Evolutionary conservation across 92 coral and sea anemone genomes (phyloP).

Genomic region (Actinostola sp.): DNA sequence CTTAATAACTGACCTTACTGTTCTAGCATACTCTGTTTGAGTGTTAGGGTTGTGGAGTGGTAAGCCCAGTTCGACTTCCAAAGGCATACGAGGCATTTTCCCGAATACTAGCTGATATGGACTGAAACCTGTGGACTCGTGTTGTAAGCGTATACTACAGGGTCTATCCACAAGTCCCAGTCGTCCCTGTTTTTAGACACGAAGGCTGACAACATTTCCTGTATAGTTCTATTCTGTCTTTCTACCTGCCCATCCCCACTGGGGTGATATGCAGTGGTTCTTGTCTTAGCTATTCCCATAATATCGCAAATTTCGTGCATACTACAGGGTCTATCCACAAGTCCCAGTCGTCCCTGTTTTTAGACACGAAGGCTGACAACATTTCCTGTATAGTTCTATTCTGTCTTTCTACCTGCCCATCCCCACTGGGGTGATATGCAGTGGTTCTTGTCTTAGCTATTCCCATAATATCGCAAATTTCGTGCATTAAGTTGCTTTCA

Average conservation of each 20-base stretch:
- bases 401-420: constrained; percentile 57
- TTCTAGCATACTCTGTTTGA: constrained; percentile 15
- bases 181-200: constrained; percentile 36
- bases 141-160: constrained; percentile 46
- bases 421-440: constrained; percentile 51
- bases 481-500: constrained; percentile 45
- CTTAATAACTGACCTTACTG: constrained; percentile 13
- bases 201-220: constrained; percentile 54
- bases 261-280: constrained; percentile 59
- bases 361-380: constrained; percentile 50
- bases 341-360: constrained; percentile 49
- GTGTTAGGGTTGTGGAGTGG: constrained; percentile 25
- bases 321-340: constrained; percentile 51
- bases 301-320: constrained; percentile 42
- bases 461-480: constrained; percentile 49
- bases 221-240: constrained; percentile 55
- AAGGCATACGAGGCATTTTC: constrained; percentile 43
- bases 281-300: constrained; percentile 45
- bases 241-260: constrained; percentile 49
- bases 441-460: constrained; percentile 43
- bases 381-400: constrained; percentile 51
- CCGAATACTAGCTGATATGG: constrained; percentile 59
- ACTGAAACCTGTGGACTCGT: constrained; percentile 30
- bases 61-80: constrained; percentile 50
- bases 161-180: constrained; percentile 54